Base-by-base conservation (phyloP, 2,888 invertebrate genomes). In the Dascillus cervinus region DNA sequence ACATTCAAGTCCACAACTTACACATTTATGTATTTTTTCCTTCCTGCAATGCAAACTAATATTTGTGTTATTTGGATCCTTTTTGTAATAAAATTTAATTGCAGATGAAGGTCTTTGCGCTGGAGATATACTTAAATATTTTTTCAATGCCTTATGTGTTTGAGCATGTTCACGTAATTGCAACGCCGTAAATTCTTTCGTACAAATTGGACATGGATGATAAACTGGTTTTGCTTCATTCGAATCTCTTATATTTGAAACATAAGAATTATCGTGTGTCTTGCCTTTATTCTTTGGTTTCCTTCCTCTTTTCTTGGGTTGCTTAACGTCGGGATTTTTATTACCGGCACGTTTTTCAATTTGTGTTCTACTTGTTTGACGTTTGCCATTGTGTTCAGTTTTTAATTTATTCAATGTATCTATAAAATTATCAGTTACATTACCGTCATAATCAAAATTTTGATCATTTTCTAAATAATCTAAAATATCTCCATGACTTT, bases 161-260 rank as follows among this genome's bases (percentile, higher is more conserved):
- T 50, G 50, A 11, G 48, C 50, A 32, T 56, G 56, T 14, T 47
- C 34, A 28, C 50, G 30, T 20, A 56, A 38, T 26, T 53, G 49
- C 22, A 46, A 40, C 2, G 55, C 50, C 4, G 46, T 20, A 21
- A 55, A 46, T 41, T 52, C 50, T 38, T 45, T 44, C 3, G 47
- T 49, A 27, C 56, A 56, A 22, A 56, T 47, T 10, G 56, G 55
- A 30, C 56, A 56, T 13, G 49, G 49, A 30, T 55, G 50, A 11
- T 45, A 27, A 6, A 25, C 5, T 4, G 19, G 13, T 26, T 40
- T 31, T 6, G 25, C 13, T 2, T 13, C 29, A 19, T 27, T 26
- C 11, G 32, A 28, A 19, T 14, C 27, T 25, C 11, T 19, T 17
- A n/a, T 22, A 23, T 11, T 29, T 19, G n/a, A 15, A 14, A 22